Evolutionary conservation across 1,140 invertebrate species (phyloP), one percentile per base, ranked within the genome.

Genomic region (Papilio xuthus): DNA sequence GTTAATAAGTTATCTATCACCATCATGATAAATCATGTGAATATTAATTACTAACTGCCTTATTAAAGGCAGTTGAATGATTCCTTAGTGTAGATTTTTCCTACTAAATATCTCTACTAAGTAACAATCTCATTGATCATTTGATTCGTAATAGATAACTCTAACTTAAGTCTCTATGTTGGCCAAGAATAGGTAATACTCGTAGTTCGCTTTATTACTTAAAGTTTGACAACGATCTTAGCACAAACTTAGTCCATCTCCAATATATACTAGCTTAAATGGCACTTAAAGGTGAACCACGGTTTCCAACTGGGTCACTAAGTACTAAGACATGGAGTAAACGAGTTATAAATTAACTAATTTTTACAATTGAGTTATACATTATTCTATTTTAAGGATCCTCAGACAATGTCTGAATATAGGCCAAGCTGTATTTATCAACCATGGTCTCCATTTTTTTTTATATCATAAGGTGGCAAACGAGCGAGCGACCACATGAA

Each of bases 201-300:
- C n/a, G n/a, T n/a, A 56, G 53, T 56, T 20, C 53, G n/a, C 53
- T 56, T 56, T 56, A 56, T 23, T 56, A 72, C 67, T 26, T 72
- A 18, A 42, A 20, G 41, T 41, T 20, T 72, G 70, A 20, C 41
- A 74, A 18, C 53, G 53, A 56, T 56, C n/a, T 8, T 3, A 56
- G 53, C 53, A 7, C n/a, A 56, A 56, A 56, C 53, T 56, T 56
- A 56, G 53, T 56, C 53, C 20, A 56, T 8, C 20, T 23, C 7
- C n/a, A 56, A 56, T 20, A 13, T 47, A 56, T 56, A 56, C n/a
- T 56, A 20, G 53, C 53, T 56, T 9, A 8, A 56, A 20, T 56
- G 53, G 18, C 53, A 23, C 53, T 56, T 56, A 56, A 18, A 4
- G 44, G 44, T 18, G 15, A 47, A 47, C 44, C 44, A 18, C 15